These are phyloP conservation scores for Pangasius krempfi DNA, from an alignment of 2,797 vertebrate species.

Conservation along the genomic window DNA sequence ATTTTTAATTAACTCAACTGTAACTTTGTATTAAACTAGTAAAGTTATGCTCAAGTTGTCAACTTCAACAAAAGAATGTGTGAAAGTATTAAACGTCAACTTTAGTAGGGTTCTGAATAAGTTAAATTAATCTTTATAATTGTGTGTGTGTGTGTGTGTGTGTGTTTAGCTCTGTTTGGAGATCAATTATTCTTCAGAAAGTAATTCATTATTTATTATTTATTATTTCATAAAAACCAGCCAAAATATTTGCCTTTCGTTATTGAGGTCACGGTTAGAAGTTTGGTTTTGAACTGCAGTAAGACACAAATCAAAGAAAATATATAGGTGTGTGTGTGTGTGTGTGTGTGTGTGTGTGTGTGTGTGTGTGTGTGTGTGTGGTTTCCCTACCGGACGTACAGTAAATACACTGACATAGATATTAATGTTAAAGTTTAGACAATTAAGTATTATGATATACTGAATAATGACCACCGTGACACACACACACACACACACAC, in stretches of 20 bases:
- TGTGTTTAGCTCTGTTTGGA: not conserved
- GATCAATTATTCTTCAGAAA: not conserved
- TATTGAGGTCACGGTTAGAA: not conserved
- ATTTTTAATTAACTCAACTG: not conserved
- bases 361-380: slow-evolving; percentile 15
- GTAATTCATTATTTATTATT: not conserved
- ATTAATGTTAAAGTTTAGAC: not conserved
- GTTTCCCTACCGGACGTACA: not conserved
- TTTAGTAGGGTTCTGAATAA: not conserved
- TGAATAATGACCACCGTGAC: slow-evolving; percentile 9
- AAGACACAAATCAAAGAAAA: not conserved
- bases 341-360: slow-evolving; percentile 8
- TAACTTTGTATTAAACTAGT: not conserved
- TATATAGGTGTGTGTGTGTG: not conserved
- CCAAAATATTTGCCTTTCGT: not conserved
- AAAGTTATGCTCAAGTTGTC: not conserved
- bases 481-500: slow-evolving; percentile 12
- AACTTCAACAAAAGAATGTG: not conserved
- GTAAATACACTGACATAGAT: not conserved
- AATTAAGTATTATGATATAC: not conserved
- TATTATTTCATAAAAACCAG: not conserved
- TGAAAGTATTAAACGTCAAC: not conserved
- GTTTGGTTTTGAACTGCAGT: not conserved
- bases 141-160: slow-evolving; percentile 5
- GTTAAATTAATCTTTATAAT: not conserved